phyloP scores from a whole-genome alignment of 1,140 invertebrate genomes.

The Zaprionus davidi region DNA sequence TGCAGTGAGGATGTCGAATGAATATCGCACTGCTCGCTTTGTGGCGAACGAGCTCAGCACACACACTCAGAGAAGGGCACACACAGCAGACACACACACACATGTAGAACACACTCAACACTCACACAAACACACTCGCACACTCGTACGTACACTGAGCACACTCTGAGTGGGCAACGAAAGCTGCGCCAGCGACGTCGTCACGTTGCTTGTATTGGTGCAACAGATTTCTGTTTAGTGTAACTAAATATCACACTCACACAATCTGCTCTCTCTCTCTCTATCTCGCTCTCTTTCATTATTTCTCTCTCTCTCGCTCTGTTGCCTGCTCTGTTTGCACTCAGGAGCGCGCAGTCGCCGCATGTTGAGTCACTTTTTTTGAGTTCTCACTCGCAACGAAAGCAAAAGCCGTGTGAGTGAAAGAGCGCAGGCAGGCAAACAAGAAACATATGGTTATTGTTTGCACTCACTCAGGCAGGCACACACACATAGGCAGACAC shows the following conservation, averaged over 20 bases:
- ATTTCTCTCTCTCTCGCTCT: neutral
- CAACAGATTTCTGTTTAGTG: slow-evolving; percentile 71
- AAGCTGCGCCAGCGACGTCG: slow-evolving; percentile 20
- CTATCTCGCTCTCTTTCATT: slow-evolving; percentile 2
- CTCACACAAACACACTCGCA: slow-evolving; percentile 13
- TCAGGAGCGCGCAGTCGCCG: slow-evolving; percentile 64
- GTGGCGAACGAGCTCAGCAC: slow-evolving; percentile 17
- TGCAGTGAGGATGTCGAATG: slow-evolving; percentile 56
- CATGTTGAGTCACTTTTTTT: slow-evolving; percentile 29
- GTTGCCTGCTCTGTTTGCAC: slow-evolving; percentile 19
- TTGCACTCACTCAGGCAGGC: slow-evolving; percentile 54
- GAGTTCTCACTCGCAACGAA: slow-evolving; percentile 70
- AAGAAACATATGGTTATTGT: slow-evolving; percentile 80
- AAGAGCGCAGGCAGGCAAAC: slow-evolving; percentile 50
- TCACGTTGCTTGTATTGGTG: slow-evolving; percentile 55
- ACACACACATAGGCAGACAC: slow-evolving; percentile 22
- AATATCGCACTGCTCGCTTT: slow-evolving; percentile 45
- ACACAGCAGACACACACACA: neutral
- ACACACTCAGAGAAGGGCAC: slow-evolving; percentile 11
- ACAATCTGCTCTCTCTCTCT: slow-evolving; percentile 12
- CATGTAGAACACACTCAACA: neutral
- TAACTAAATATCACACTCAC: slow-evolving; percentile 76
- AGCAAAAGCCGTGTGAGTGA: slow-evolving; percentile 62
- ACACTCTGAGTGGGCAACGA: slow-evolving; percentile 27
- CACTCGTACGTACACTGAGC: slow-evolving; percentile 19